These are phyloP conservation scores for Phortica magna DNA, from an alignment of 2,888 invertebrate species.

Conservation along the genomic window DNA sequence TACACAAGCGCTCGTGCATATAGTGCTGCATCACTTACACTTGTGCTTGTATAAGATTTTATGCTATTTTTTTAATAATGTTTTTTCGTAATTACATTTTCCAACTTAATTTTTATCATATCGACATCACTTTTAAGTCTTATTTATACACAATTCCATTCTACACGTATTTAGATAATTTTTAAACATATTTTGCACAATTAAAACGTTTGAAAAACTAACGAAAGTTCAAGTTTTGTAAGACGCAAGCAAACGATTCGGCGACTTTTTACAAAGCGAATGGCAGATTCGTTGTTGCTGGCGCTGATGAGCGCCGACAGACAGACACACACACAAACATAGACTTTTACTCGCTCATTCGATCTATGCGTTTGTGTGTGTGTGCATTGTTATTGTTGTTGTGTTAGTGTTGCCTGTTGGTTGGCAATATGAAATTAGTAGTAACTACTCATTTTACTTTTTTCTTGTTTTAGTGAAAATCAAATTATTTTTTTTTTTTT, in stretches of 20 bases:
- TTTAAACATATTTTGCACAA: constrained; percentile 13
- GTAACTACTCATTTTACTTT: background rate
- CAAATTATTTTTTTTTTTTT: background rate
- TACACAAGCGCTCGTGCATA: constrained; percentile 43
- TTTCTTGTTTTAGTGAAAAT: background rate
- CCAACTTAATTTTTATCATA: constrained; percentile 36
- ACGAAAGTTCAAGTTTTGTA: constrained; percentile 37
- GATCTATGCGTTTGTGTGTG: background rate
- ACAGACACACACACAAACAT: constrained; percentile 7
- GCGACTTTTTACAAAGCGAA: constrained; percentile 45
- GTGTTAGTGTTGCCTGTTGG: constrained; percentile 24
- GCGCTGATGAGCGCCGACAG: background rate
- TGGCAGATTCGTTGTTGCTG: constrained; percentile 39
- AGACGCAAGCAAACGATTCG: constrained; percentile 32
- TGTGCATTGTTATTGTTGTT: constrained; percentile 21
- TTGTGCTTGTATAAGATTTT: constrained; percentile 51
- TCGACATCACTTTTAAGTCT: constrained; percentile 11
- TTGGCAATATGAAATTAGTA: constrained; percentile 2
- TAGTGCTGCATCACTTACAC: constrained; percentile 59
- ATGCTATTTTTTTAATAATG: constrained; percentile 53
- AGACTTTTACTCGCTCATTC: background rate
- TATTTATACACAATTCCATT: constrained; percentile 13
- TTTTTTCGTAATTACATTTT: constrained; percentile 51
- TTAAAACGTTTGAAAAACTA: constrained; percentile 35
- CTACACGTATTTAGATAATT: constrained; percentile 31